Conservation (phyloP, 2,888 invertebrate species). For the Cataglyphis cursor region DNA sequence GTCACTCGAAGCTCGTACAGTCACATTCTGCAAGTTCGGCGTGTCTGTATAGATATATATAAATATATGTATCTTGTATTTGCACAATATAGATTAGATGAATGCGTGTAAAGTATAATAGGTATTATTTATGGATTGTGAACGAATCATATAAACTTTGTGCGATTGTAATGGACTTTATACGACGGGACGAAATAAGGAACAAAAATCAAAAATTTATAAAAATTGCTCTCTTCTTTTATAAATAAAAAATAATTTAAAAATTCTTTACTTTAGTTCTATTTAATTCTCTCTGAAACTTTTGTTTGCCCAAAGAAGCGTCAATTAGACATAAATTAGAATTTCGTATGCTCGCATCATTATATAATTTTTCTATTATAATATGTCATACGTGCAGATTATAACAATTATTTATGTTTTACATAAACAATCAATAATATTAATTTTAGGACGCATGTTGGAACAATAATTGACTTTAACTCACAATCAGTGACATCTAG, state of each 20-base stretch:
- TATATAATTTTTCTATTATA: slow-evolving; percentile 8
- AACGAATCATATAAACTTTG: slow-evolving; percentile 65
- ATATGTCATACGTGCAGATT: slow-evolving; percentile 15
- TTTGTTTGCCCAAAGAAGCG: neutral
- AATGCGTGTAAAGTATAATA: slow-evolving; percentile 58
- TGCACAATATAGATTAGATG: slow-evolving; percentile 61
- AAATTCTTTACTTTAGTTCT: neutral
- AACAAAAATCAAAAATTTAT: neutral
- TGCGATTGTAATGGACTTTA: slow-evolving; percentile 49
- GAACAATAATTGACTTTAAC: slow-evolving; percentile 36
- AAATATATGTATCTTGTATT: slow-evolving; percentile 63
- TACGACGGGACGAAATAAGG: slow-evolving; percentile 29
- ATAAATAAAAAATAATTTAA: neutral
- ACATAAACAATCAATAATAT: slow-evolving; percentile 13
- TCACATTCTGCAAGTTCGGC: slow-evolving; percentile 84
- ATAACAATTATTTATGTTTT: slow-evolving; percentile 34
- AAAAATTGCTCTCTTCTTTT: neutral
- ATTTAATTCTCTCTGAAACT: neutral
- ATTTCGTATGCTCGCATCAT: neutral
- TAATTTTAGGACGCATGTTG: slow-evolving; percentile 35
- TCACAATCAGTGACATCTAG: slow-evolving; percentile 20
- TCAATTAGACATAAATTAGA: neutral
- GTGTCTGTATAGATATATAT: slow-evolving; percentile 65
- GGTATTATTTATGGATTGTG: slow-evolving; percentile 56
- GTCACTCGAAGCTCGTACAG: slow-evolving; percentile 82